These are phyloP conservation scores for Phrynocephalus vlangalii DNA, from an alignment of 2,797 vertebrate species.

Conservation along the genomic window DNA sequence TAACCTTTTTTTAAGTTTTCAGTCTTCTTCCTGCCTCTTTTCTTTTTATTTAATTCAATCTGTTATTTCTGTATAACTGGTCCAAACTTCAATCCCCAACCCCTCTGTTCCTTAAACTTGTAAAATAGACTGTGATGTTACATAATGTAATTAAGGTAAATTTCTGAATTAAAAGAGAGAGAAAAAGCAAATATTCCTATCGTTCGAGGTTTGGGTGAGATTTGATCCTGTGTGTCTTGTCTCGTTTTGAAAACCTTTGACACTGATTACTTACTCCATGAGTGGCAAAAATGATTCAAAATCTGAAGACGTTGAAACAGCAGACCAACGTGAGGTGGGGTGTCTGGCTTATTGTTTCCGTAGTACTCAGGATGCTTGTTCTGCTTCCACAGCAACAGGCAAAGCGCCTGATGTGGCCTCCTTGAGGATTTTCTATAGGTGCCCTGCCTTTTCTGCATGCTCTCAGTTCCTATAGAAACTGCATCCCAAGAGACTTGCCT, in stretches of 20 bases:
- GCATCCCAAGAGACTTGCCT: neutral
- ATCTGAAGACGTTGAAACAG: neutral
- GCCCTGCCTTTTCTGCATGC: neutral
- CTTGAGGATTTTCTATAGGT: neutral
- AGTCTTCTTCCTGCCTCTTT: slow-evolving; percentile 69
- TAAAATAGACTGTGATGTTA: slow-evolving; percentile 84
- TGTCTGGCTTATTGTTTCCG: neutral
- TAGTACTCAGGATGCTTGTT: neutral
- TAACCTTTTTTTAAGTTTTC: slow-evolving; percentile 46
- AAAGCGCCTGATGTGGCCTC: neutral
- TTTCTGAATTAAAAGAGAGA: slow-evolving; percentile 79
- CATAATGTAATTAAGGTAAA: slow-evolving; percentile 79
- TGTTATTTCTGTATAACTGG: slow-evolving; percentile 65
- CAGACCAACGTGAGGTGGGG: neutral
- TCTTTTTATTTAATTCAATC: slow-evolving; percentile 26
- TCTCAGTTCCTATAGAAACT: slow-evolving; percentile 9
- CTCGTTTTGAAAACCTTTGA: neutral
- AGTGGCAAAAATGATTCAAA: too few relatives aligned
- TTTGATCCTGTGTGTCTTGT: slow-evolving; percentile 33
- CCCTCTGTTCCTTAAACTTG: slow-evolving; percentile 73
- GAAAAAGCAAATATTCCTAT: slow-evolving; percentile 67
- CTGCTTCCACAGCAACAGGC: neutral
- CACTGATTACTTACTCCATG: too few relatives aligned
- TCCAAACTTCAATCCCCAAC: slow-evolving; percentile 63
- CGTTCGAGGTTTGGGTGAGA: slow-evolving; percentile 68